phyloP scores from a whole-genome alignment of 1,140 invertebrate species.

The Pinna nobilis region DNA sequence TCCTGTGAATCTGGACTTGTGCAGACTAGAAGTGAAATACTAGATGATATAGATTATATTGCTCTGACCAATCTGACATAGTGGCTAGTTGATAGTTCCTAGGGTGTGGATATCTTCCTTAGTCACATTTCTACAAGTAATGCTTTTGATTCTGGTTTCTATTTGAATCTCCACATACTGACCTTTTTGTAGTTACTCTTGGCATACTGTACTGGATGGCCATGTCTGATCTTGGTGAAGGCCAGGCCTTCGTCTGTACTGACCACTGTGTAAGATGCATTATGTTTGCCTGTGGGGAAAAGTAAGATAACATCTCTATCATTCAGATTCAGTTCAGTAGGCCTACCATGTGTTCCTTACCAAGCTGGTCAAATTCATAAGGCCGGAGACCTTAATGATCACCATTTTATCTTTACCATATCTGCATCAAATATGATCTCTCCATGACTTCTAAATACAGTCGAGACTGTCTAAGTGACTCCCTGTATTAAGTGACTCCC shows the following conservation, averaged over 20 bases:
- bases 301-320: not conserved
- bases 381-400: too few species aligned
- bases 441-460: too few species aligned
- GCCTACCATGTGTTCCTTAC: too few species aligned
- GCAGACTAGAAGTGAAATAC: not conserved
- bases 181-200: slow-evolving; percentile 43
- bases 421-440: too few species aligned
- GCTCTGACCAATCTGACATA: not conserved
- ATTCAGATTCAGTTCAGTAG: too few species aligned
- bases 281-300: slow-evolving; percentile 34
- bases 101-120: too few species aligned
- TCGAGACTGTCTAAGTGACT: too few species aligned
- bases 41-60: not conserved
- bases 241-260: slow-evolving; percentile 26
- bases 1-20: too few species aligned
- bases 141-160: not conserved
- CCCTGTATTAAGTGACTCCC: too few species aligned
- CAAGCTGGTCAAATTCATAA: too few species aligned
- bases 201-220: slow-evolving; percentile 43
- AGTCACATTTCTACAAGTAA: not conserved
- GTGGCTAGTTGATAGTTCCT: too few species aligned
- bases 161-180: not conserved
- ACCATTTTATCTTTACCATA: too few species aligned
- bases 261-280: slow-evolving; percentile 43
- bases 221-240: slow-evolving; percentile 44